phyloP scores from a whole-genome alignment of 2,888 invertebrate genomes.

The Sialis lutaria region DNA sequence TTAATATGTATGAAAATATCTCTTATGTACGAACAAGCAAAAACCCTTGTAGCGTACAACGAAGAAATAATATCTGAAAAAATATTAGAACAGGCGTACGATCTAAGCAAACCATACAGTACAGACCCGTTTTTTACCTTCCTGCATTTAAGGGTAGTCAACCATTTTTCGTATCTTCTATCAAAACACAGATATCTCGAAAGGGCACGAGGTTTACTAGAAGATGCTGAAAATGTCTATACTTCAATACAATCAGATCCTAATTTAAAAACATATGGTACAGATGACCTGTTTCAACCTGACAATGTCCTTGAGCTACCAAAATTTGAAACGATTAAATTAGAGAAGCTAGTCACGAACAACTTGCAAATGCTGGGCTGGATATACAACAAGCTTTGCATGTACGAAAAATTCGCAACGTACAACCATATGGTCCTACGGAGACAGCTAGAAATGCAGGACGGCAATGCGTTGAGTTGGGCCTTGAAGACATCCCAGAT shows the following conservation, averaged over 20 bases:
- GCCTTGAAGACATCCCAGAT: conserved; percentile 33
- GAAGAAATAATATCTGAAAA: conserved; percentile 14
- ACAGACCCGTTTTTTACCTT: conserved; percentile 22
- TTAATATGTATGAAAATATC: conserved; percentile 20
- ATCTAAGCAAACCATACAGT: conserved; percentile 14
- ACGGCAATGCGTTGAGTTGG: conserved; percentile 39
- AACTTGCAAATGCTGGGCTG: conserved; percentile 44
- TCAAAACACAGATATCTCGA: conserved; percentile 32
- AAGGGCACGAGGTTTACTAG: conserved; percentile 30
- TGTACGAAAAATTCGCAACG: conserved; percentile 31
- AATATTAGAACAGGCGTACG: conserved; percentile 17
- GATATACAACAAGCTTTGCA: conserved; percentile 35
- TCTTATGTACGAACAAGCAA: conserved; percentile 22
- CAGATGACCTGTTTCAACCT: conserved; percentile 35
- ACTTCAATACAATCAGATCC: conserved; percentile 23
- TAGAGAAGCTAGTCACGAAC: conserved; percentile 38
- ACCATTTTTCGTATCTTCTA: conserved; percentile 36
- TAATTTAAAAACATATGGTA: conserved; percentile 19
- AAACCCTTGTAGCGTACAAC: conserved; percentile 17
- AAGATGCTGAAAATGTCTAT: conserved; percentile 30
- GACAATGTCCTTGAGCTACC: conserved; percentile 19
- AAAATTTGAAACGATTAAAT: conserved; percentile 28
- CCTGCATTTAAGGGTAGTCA: conserved; percentile 35
- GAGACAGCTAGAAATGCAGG: conserved; percentile 35
- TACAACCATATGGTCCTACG: conserved; percentile 37